Base-by-base conservation (phyloP, 2,888 invertebrate species). In the Panzeria rudis region DNA sequence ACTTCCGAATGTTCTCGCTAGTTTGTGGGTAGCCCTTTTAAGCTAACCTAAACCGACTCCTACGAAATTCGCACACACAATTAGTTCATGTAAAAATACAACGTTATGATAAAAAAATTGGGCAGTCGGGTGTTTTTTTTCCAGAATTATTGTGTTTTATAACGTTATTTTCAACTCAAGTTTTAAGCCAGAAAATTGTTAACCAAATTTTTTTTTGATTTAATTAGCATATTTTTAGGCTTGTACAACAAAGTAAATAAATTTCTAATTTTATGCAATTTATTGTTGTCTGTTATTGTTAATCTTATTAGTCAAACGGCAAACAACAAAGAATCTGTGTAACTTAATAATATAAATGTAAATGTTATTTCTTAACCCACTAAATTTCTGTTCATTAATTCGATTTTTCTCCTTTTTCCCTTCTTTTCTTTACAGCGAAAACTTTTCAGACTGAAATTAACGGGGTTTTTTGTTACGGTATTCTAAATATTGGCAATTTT, bases 371-470 rank as follows among this genome's bases (percentile, higher is more conserved):
- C 7, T 20, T 3, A 50, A 50, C 20, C 9, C 50, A 20, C 2
- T 25, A 13, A 3, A 54, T 29, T 20, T 47, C 1, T n/a, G 6
- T 47, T 13, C 25, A 62, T 59, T 23, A 61, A 73, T 25, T 54
- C 7, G 8, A 9, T 50, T 11, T 17, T 35, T 20, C 9, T 38
- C n/a, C 35, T 23, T n/a, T 20, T n/a, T 15, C 50, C 61, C n/a
- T 17, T 47, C 20, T 73, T n/a, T n/a, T n/a, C n/a, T n/a, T n/a
- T 76, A 3, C 76, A 76, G 76, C n/a, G 38, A 52, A 52, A 73
- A 61, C 38, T 52, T 62, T 62, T 25, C 2, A n/a, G 38, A 73
- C 35, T 23, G 11, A 61, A n/a, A 73, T 61, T 47, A 47, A 5
- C 35, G 15, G 4, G 20, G 13, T 20, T 38, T 69, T 23, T 52